Conservation (phyloP, 2,888 invertebrate genomes). For the Heliconius ismenius region DNA sequence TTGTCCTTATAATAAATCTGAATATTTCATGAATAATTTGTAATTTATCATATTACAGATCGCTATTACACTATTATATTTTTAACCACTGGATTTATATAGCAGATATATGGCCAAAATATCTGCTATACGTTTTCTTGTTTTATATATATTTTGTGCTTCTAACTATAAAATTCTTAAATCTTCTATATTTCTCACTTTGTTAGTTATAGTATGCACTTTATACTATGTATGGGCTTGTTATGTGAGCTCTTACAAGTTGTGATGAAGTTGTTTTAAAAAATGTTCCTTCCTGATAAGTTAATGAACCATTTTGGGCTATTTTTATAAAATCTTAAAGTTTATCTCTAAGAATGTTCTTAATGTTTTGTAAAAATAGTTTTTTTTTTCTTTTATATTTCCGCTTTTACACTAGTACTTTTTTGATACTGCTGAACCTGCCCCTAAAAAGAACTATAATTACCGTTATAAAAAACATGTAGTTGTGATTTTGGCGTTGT, state of each 20-base stretch:
- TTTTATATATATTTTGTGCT: neutral
- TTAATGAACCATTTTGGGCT: slow-evolving; percentile 24
- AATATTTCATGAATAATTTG: neutral
- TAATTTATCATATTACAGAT: neutral
- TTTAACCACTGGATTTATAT: no score
- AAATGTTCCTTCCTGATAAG: slow-evolving; percentile 27
- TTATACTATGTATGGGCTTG: slow-evolving; percentile 7
- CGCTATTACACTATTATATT: no score
- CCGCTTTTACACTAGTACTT: slow-evolving; percentile 25
- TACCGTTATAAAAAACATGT: slow-evolving; percentile 61
- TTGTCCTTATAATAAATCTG: neutral
- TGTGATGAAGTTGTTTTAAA: slow-evolving; percentile 25
- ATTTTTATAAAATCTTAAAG: slow-evolving; percentile 25
- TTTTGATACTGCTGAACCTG: slow-evolving; percentile 28
- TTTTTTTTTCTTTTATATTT: slow-evolving; percentile 15
- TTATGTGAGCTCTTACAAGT: slow-evolving; percentile 19
- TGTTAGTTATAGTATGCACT: slow-evolving; percentile 31
- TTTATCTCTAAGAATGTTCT: slow-evolving; percentile 21
- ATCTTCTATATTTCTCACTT: slow-evolving; percentile 25
- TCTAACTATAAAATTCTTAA: slow-evolving; percentile 10
- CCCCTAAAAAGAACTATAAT: slow-evolving; percentile 44
- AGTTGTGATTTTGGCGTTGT: slow-evolving; percentile 79
- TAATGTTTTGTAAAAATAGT: slow-evolving; percentile 17
- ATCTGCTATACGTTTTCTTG: neutral
- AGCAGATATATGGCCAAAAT: neutral